Conservation (phyloP, 2,888 invertebrate genomes). For the Frankliniella intonsa region DNA sequence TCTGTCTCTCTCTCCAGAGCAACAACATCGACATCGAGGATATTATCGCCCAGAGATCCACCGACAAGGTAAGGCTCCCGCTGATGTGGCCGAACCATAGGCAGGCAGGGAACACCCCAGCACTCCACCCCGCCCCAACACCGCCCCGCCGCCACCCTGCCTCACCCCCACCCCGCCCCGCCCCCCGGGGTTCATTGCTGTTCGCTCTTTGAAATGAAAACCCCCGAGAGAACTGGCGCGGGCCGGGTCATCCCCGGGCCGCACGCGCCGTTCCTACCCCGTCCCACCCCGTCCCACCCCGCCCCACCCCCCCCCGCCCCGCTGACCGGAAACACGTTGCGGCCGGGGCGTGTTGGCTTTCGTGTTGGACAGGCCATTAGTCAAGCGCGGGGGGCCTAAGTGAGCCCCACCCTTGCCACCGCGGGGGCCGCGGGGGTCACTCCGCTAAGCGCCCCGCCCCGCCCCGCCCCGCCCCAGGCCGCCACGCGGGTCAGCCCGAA, state of each 20-base stretch:
- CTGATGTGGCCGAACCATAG: neutral
- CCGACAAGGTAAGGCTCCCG: slow-evolving; percentile 31
- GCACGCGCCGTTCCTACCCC: no score
- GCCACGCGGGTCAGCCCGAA: no score
- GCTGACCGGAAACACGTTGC: neutral
- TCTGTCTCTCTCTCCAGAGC: slow-evolving; percentile 47
- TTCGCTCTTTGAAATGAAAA: no score
- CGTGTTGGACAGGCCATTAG: slow-evolving; percentile 17
- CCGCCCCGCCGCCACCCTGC: no score
- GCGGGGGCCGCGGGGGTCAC: no score
- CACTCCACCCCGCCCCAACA: neutral
- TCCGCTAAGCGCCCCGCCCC: neutral
- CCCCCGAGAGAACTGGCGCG: no score
- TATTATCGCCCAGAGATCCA: slow-evolving; percentile 52
- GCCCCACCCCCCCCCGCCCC: neutral
- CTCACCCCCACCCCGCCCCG: no score
- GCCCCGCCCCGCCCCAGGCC: neutral
- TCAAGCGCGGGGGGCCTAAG: neutral
- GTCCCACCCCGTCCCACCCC: neutral
- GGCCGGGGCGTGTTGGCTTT: neutral
- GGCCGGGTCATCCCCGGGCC: no score
- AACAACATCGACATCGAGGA: slow-evolving; percentile 64
- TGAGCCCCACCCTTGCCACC: no score
- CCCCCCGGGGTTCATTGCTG: no score
- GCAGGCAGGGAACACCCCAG: slow-evolving; percentile 44